Evolutionary conservation across 1,140 invertebrate genomes (phyloP).

Genomic region (Aphidius ervi): DNA sequence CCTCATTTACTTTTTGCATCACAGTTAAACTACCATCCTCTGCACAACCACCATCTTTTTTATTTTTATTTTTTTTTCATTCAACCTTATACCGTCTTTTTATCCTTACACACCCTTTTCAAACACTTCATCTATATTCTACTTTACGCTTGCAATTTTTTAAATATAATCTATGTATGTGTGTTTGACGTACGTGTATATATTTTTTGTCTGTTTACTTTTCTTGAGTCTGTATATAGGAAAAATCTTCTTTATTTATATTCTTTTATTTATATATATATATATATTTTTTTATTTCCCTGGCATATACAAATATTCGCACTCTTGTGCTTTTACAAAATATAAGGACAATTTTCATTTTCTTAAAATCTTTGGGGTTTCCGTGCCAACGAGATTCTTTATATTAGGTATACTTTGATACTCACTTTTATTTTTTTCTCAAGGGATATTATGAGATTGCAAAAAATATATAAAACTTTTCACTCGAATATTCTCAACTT

Average conservation of each 20-base stretch:
- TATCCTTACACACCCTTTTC: not conserved
- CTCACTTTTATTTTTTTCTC: conserved; percentile 22
- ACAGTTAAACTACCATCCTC: conserved; percentile 7
- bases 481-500: too few species aligned
- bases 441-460: conserved; percentile 50
- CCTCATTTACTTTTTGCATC: conserved; percentile 52
- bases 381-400: conserved; percentile 29
- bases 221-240: too few species aligned
- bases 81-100: not conserved
- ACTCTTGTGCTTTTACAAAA: conserved; percentile 3
- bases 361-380: conserved; percentile 46
- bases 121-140: not conserved
- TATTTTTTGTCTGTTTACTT: too few species aligned
- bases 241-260: too few species aligned
- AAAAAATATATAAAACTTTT: conserved; percentile 23
- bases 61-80: conserved; percentile 18
- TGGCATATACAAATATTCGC: not conserved
- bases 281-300: too few species aligned
- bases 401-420: too few species aligned
- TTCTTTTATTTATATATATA: too few species aligned
- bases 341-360: conserved; percentile 35
- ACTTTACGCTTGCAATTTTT: too few species aligned
- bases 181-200: too few species aligned
- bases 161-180: too few species aligned
- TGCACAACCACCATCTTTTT: conserved; percentile 1